Conservation (phyloP, 2,797 vertebrate species). For the Meriones psammophilus region DNA sequence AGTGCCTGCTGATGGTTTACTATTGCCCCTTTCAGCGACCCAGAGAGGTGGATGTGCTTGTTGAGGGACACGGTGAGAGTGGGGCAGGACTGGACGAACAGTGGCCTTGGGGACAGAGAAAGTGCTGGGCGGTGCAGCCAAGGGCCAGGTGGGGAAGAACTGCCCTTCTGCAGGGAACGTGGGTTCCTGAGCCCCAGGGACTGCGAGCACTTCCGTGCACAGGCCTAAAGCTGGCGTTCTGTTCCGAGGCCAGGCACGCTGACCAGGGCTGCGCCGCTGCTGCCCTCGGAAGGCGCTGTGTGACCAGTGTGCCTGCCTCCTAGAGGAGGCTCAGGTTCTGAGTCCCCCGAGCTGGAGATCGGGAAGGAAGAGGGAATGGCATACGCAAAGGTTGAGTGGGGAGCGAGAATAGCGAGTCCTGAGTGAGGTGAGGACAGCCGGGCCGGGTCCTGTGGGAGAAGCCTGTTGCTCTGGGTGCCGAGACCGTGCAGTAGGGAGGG, state of each 20-base stretch:
- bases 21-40: background rate
- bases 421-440: background rate
- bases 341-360: background rate
- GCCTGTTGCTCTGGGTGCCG: background rate
- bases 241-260: background rate
- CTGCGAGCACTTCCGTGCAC: background rate
- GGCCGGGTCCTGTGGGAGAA: background rate
- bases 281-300: background rate
- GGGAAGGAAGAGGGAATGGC: background rate
- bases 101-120: background rate
- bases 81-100: background rate
- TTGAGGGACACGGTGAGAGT: background rate
- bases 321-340: background rate
- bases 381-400: background rate
- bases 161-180: background rate
- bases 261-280: background rate
- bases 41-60: conserved; percentile 49
- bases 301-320: background rate
- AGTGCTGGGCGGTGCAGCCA: background rate
- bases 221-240: background rate
- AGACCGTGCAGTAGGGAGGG: background rate
- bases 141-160: background rate
- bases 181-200: background rate
- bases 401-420: background rate
- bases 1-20: background rate